Evolutionary conservation across 2,113 vertebrate genomes (phyloP).

Genomic region (Ictalurus furcatus): DNA sequence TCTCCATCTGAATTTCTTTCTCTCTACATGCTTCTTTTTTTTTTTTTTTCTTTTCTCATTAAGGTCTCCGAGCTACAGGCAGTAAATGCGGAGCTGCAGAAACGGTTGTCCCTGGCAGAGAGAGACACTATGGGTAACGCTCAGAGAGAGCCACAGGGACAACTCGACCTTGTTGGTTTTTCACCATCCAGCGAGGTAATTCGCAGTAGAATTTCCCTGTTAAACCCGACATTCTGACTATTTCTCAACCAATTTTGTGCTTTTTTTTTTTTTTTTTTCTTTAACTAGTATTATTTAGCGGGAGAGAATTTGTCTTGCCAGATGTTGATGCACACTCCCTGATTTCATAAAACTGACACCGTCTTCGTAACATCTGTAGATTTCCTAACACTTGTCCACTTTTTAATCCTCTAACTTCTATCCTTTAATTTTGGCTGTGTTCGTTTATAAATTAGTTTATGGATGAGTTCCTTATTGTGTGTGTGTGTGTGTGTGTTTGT

Average conservation of each 20-base stretch:
- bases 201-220: not conserved
- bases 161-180: constrained; percentile 41
- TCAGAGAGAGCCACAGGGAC: constrained; percentile 23
- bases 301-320: not conserved
- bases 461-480: not conserved
- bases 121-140: constrained; percentile 21
- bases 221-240: not conserved
- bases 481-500: constrained; percentile 45
- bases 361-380: not conserved
- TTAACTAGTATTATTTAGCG: not conserved
- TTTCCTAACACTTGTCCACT: constrained; percentile 11
- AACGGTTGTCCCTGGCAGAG: constrained; percentile 48
- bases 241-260: not conserved
- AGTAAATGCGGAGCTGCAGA: constrained; percentile 51
- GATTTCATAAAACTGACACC: not conserved
- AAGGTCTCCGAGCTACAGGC: constrained; percentile 83
- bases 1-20: not conserved
- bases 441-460: not conserved
- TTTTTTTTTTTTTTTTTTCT: not conserved
- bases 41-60: not conserved
- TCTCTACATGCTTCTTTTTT: not conserved
- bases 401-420: constrained; percentile 49
- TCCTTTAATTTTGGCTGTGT: constrained; percentile 23
- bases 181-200: constrained; percentile 39
- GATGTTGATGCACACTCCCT: not conserved